A percentile compares a stretch with the other conserved stretches of the same genome.
Conservation (phyloP, 2,113 vertebrate genomes). For the Protobothrops flavoviridis region DNA sequence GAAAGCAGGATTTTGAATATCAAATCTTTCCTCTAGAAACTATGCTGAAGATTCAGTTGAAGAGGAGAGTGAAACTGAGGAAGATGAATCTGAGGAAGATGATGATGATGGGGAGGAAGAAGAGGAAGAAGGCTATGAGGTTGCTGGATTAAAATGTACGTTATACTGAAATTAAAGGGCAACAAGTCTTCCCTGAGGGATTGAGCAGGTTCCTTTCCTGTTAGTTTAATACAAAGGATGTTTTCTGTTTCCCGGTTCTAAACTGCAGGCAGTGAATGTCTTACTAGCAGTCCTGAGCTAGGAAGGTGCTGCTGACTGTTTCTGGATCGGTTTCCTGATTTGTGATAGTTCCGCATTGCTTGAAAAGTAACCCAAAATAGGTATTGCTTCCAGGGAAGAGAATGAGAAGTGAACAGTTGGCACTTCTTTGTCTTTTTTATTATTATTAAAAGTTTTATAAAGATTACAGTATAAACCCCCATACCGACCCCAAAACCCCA, state of each 20-base stretch:
- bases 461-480: too few species aligned
- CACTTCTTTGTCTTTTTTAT: not conserved
- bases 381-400: not conserved
- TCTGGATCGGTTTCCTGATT: not conserved
- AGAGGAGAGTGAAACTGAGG: slow-evolving; percentile 81
- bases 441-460: too few species aligned
- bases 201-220: not conserved
- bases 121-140: slow-evolving; percentile 84
- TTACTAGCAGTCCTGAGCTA: too few species aligned
- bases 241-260: not conserved
- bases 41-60: slow-evolving; percentile 88
- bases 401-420: not conserved
- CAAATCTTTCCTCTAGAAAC: slow-evolving; percentile 71
- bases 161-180: not conserved
- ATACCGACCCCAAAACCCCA: too few species aligned
- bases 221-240: not conserved
- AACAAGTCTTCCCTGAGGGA: not conserved
- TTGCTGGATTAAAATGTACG: slow-evolving; percentile 89
- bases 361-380: not conserved
- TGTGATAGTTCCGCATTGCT: not conserved
- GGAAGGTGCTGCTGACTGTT: not conserved
- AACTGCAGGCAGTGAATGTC: not conserved
- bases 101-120: slow-evolving; percentile 78
- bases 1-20: not conserved
- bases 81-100: slow-evolving; percentile 76